phyloP scores from a whole-genome alignment of 1,140 invertebrate species.

The Helicoverpa zea region DNA sequence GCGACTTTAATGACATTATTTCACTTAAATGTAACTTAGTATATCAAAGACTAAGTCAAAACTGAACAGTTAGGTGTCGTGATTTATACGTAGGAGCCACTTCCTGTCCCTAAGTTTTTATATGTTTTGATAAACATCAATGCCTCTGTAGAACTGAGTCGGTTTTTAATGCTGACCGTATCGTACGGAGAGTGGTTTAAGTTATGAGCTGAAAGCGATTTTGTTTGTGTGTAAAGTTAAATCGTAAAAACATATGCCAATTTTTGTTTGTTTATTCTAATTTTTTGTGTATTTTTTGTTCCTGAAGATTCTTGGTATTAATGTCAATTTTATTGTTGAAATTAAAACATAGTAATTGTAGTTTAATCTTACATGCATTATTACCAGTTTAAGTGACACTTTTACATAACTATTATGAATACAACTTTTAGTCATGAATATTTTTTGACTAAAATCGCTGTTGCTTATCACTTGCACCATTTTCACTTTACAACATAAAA shows the following conservation, averaged over 20 bases:
- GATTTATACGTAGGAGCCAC: conserved; percentile 37
- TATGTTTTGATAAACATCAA: conserved; percentile 45
- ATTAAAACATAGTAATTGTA: too few relatives aligned
- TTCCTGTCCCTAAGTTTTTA: conserved; percentile 39
- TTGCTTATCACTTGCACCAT: not conserved
- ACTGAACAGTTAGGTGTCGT: conserved; percentile 49
- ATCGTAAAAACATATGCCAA: too few relatives aligned
- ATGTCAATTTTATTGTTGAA: too few relatives aligned
- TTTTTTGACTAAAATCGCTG: conserved; percentile 5
- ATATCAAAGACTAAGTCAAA: conserved; percentile 46
- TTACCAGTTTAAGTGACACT: too few relatives aligned
- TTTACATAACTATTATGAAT: too few relatives aligned
- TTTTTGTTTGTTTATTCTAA: not conserved
- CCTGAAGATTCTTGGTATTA: too few relatives aligned
- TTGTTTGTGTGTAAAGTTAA: not conserved
- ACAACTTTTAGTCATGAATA: too few relatives aligned
- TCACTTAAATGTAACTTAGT: conserved; percentile 35
- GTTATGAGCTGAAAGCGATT: not conserved
- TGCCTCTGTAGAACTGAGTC: conserved; percentile 26
- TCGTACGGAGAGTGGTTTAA: conserved; percentile 5
- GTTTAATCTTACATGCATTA: too few relatives aligned
- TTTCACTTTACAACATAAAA: conserved; percentile 11
- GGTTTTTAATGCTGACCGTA: conserved; percentile 43
- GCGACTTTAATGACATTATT: conserved; percentile 38
- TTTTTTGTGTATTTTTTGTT: not conserved